phyloP scores from a whole-genome alignment of 1,140 invertebrate genomes.

The Rhagoletis pomonella region DNA sequence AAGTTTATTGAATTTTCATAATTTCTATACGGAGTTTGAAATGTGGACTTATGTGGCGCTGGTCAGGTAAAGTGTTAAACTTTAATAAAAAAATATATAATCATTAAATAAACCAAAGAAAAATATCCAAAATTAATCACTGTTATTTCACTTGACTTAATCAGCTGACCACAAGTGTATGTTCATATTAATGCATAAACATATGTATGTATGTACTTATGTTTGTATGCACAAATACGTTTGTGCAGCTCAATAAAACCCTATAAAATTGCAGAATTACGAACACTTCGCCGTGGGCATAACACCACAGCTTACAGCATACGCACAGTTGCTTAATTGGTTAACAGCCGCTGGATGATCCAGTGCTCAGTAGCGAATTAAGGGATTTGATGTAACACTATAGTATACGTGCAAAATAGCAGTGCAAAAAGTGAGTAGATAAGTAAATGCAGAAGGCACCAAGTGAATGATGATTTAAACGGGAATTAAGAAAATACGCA shows the following conservation, averaged over 20 bases:
- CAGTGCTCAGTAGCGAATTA: conserved; percentile 39
- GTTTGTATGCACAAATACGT: background rate
- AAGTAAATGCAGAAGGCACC: background rate
- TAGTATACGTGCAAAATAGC: background rate
- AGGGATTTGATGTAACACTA: conserved; percentile 14
- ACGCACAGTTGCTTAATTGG: conserved; percentile 16
- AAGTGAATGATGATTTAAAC: background rate
- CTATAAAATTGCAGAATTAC: background rate
- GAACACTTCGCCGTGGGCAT: background rate
- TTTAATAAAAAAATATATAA: no score
- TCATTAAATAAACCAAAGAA: no score
- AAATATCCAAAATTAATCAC: no score
- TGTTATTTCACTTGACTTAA: no score
- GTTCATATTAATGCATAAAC: no score
- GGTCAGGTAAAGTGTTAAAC: no score
- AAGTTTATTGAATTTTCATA: no score
- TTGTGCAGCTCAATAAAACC: background rate
- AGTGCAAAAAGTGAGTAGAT: background rate
- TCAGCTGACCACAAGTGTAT: no score
- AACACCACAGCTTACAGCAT: background rate
- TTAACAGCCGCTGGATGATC: conserved; percentile 28
- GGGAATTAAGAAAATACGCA: background rate
- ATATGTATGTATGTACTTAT: no score
- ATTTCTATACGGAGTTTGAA: no score
- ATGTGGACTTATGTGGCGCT: no score